Conservation (phyloP, 2,888 invertebrate species). For the Scaptomyza tumidula region DNA sequence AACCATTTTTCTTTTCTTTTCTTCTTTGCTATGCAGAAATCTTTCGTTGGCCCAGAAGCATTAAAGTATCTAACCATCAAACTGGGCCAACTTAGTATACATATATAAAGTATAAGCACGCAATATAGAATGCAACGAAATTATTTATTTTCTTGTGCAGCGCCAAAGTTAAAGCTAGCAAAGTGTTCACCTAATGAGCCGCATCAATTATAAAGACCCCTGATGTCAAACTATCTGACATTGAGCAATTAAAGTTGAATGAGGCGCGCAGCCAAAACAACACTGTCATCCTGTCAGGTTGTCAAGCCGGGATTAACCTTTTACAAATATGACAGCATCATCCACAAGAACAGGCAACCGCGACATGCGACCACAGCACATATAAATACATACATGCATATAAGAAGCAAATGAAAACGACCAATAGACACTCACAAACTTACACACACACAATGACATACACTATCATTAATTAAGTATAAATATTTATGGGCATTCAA, state of each 20-base stretch:
- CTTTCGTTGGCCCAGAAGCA: background rate
- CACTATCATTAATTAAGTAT: conserved; percentile 27
- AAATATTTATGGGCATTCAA: conserved; percentile 51
- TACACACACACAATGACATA: background rate
- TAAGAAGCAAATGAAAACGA: background rate
- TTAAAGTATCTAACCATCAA: conserved; percentile 14
- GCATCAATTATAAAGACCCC: conserved; percentile 52
- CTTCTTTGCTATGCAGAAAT: background rate
- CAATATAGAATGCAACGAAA: conserved; percentile 16
- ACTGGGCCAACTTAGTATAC: conserved; percentile 18
- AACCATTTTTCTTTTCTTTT: conserved; percentile 45
- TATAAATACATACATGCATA: conserved; percentile 21
- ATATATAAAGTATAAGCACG: background rate
- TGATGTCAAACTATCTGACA: conserved; percentile 62
- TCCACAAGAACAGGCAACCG: conserved; percentile 41
- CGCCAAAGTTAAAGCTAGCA: conserved; percentile 14
- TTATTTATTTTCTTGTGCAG: conserved; percentile 13
- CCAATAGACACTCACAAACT: conserved; percentile 10
- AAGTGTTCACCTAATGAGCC: conserved; percentile 50
- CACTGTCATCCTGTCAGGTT: conserved; percentile 42
- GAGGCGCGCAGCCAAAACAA: conserved; percentile 1
- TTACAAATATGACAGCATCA: conserved; percentile 55
- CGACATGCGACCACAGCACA: conserved; percentile 50
- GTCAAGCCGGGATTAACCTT: conserved; percentile 69
- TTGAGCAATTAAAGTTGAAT: conserved; percentile 69